Conservation (phyloP, 2,113 vertebrate genomes). For the Orientallactaga bullata region DNA sequence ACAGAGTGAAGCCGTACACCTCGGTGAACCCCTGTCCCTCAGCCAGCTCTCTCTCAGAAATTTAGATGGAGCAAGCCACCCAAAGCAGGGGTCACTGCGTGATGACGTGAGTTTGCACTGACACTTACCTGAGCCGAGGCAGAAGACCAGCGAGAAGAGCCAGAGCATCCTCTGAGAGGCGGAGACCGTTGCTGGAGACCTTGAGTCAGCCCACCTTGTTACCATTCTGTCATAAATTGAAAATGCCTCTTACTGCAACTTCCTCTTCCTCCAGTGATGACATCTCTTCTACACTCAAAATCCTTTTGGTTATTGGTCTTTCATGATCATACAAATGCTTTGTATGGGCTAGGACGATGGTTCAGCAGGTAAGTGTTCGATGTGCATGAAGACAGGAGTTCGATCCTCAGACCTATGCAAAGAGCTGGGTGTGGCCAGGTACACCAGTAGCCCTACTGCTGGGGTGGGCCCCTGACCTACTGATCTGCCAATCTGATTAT, state of each 20-base stretch:
- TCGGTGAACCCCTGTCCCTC: accelerated
- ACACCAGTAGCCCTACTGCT: no score
- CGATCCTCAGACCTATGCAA: no score
- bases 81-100: not conserved
- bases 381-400: no score
- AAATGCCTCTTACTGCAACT: not conserved
- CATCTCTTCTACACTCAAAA: not conserved
- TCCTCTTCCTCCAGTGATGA: constrained; percentile 39
- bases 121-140: constrained; percentile 58
- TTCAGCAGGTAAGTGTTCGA: no score
- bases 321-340: not conserved
- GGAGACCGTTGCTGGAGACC: not conserved
- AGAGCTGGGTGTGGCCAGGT: no score
- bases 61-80: not conserved
- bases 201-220: not conserved
- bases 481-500: no score
- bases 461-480: no score
- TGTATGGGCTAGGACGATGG: not conserved
- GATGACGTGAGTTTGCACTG: not conserved
- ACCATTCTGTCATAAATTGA: not conserved
- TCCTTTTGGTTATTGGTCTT: not conserved
- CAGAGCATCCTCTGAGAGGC: constrained; percentile 34
- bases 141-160: constrained; percentile 12
- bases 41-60: not conserved
- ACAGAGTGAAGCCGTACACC: not conserved